Evolutionary conservation across 1,140 invertebrate genomes (phyloP).

Genomic region (Drosophila mojavensis): DNA sequence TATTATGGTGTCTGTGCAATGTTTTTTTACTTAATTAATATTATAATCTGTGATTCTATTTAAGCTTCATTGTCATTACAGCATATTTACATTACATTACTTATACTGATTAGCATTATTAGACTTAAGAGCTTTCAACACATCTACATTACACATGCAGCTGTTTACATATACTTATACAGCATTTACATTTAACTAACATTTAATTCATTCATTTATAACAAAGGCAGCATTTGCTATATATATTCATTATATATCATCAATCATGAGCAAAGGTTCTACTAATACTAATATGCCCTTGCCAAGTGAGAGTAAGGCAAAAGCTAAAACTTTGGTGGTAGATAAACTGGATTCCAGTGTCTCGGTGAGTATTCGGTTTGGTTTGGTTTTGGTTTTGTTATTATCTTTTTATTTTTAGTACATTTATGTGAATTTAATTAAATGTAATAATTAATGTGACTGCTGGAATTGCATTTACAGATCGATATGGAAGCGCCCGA

Average conservation of each 20-base stretch:
- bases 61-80: not conserved
- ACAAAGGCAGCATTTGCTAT: not conserved
- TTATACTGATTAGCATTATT: slow-evolving; percentile 1
- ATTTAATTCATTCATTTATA: not conserved
- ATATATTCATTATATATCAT: slow-evolving; percentile 13
- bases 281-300: slow-evolving; percentile 45
- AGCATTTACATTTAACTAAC: not conserved
- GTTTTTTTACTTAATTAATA: no score
- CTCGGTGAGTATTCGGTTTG: slow-evolving; percentile 62
- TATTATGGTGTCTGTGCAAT: no score
- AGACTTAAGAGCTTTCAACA: not conserved
- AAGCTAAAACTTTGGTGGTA: slow-evolving; percentile 43
- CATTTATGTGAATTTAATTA: slow-evolving; percentile 25
- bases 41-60: not conserved
- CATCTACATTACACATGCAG: no score
- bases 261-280: slow-evolving; percentile 53
- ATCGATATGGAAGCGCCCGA: slow-evolving; percentile 90
- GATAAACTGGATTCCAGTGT: slow-evolving; percentile 77
- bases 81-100: not conserved
- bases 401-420: not conserved
- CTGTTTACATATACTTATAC: no score
- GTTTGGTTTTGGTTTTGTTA: not conserved
- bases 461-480: slow-evolving; percentile 41
- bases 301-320: slow-evolving; percentile 52
- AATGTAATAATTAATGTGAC: slow-evolving; percentile 11